Evolutionary conservation across 2,113 vertebrate genomes (phyloP).

Genomic region (Theristicus caerulescens): DNA sequence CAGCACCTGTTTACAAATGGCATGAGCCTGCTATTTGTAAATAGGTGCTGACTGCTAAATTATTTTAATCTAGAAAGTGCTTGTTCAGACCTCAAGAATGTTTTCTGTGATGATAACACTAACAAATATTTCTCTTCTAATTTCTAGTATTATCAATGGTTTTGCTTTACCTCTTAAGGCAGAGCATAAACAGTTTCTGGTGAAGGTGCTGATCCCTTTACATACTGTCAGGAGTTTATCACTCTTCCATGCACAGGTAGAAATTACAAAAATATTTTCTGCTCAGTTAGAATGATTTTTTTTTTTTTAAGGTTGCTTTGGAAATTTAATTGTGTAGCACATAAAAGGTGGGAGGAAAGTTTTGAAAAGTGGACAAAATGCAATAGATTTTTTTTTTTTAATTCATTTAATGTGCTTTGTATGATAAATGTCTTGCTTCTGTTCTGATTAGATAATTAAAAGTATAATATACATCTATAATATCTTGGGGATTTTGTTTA

Average conservation of each 20-base stretch:
- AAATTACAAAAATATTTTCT: constrained; percentile 17
- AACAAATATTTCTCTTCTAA: constrained; percentile 52
- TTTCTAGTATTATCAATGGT: constrained; percentile 98
- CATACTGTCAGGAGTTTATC: constrained; percentile 98
- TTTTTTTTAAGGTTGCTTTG: not conserved
- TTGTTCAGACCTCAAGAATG: not conserved
- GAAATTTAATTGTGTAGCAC: not conserved
- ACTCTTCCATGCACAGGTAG: constrained; percentile 98
- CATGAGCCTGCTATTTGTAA: not conserved
- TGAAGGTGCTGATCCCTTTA: constrained; percentile 98
- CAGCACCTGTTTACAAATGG: not conserved
- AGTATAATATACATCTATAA: not conserved
- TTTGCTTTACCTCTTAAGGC: constrained; percentile 99
- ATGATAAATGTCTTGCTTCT: not conserved
- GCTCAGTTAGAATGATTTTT: not conserved
- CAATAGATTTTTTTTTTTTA: not conserved
- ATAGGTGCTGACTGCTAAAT: not conserved
- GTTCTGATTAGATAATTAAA: not conserved
- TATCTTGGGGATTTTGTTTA: not conserved
- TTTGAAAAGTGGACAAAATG: not conserved
- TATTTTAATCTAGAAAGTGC: not conserved
- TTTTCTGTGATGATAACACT: constrained; percentile 23
- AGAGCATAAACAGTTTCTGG: constrained; percentile 99
- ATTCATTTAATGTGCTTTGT: not conserved
- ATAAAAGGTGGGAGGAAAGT: not conserved